Base-by-base conservation (phyloP, 2,113 vertebrate genomes). In the Neopipo cinnamomea region DNA sequence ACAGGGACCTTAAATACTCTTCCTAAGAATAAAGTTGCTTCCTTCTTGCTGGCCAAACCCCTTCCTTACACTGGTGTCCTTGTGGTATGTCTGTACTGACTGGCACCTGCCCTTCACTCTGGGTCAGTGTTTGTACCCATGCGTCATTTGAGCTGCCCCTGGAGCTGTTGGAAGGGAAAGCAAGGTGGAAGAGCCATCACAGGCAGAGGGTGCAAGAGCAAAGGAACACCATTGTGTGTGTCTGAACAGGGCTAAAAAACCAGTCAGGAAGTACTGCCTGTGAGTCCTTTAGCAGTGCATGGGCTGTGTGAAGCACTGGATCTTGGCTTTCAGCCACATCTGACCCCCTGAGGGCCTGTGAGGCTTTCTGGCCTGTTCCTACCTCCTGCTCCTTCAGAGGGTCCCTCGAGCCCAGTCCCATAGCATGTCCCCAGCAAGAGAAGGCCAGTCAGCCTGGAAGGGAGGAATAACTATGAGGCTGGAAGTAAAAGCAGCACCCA, bases 91-190 rank as follows among this genome's bases (percentile, higher is more conserved):
- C 33, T 47, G 62, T 44, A 76, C 22, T 8, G 56, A 27, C 21
- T 35, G 41, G 9, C 72, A 80, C 24, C 59, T 82, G 71, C 58
- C 49, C 49, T 25, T 53, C 31, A 16, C 28, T 49, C 47, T 25
- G 35, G 21, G 15, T 27, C 0, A 1, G 8, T 11, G 41, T 55
- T 63, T 5, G 5, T 58, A 66, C 4, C 49, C 0, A 0, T 2
- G 33, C 6, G 25, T 33, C 53, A 21, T n/a, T 44, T 61, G 66
- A 92, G 53, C 56, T 46, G 52, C 4, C 52, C n/a, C 20, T 0
- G 2, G 67, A 79, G 46, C 19, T 2, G 0, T 33, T 11, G 71
- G 62, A 88, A 92, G n/a, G 58, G 41, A 72, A 39, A 61, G 22
- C 22, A 74, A 46, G 16, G 25, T 8, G 3, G n/a, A 79, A 67